Conservation (phyloP, 2,113 vertebrate species). For the Pogona vitticeps region DNA sequence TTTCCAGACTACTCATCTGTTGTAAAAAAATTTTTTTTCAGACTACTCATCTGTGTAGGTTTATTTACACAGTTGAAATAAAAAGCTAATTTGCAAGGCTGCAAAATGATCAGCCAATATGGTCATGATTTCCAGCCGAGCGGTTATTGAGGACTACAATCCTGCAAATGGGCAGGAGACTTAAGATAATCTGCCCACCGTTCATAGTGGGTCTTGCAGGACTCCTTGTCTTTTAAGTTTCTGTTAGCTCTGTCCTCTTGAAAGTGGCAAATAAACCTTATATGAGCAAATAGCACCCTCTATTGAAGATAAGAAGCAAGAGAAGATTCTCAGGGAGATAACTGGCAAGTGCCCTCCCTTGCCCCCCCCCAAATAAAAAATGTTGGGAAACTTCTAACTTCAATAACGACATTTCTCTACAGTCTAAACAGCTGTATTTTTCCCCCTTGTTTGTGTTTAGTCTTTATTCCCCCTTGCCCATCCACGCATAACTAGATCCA, state of each 20-base stretch:
- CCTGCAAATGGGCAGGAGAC: background rate
- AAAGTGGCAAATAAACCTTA: background rate
- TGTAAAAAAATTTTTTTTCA: too few relatives aligned
- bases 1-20: background rate
- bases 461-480: background rate
- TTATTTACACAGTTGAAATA: background rate
- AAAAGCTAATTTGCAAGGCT: background rate
- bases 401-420: background rate
- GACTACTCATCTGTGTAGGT: background rate
- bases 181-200: background rate
- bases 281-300: background rate
- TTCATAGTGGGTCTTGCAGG: background rate
- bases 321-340: background rate
- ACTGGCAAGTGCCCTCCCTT: background rate
- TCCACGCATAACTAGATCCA: background rate
- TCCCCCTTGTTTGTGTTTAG: background rate
- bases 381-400: background rate
- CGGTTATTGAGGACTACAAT: too few relatives aligned
- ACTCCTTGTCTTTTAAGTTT: background rate
- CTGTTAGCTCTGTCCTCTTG: too few relatives aligned
- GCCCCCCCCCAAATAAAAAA: background rate
- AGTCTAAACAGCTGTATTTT: background rate
- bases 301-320: background rate
- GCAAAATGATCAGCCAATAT: background rate
- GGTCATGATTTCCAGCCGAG: background rate